Conservation (phyloP, 2,113 vertebrate genomes). For the Clarias macrocephalus region DNA sequence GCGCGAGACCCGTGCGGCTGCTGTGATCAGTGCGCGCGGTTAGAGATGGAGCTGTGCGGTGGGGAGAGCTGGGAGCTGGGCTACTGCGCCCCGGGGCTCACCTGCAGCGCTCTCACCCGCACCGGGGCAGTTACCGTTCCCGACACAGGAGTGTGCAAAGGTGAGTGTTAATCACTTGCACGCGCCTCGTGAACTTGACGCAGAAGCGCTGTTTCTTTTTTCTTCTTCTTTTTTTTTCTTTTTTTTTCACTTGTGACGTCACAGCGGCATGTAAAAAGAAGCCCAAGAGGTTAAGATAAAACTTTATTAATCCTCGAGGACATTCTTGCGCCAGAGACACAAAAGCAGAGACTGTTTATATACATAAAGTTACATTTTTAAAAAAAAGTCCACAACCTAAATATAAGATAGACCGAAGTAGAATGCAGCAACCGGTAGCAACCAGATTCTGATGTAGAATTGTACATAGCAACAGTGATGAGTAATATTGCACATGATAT, state of each 20-base stretch:
- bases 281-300: background rate
- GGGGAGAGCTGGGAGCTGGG: slow-evolving; percentile 74
- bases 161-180: slow-evolving; percentile 56
- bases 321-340: no score
- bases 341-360: no score
- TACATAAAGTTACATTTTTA: no score
- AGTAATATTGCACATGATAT: no score
- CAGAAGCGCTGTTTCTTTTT: background rate
- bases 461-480: no score
- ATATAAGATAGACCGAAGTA: no score
- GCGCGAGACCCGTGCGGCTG: slow-evolving; percentile 76
- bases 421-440: no score
- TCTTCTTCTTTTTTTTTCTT: background rate
- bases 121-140: slow-evolving; percentile 62
- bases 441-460: no score
- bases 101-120: slow-evolving; percentile 68
- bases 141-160: slow-evolving; percentile 75
- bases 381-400: no score
- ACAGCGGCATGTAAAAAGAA: background rate
- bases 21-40: slow-evolving; percentile 72
- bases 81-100: slow-evolving; percentile 75
- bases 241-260: background rate
- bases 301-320: no score
- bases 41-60: slow-evolving; percentile 76
- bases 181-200: background rate